These are phyloP conservation scores for Eudemis profundana DNA, from an alignment of 2,888 invertebrate genomes.

Conservation along the genomic window DNA sequence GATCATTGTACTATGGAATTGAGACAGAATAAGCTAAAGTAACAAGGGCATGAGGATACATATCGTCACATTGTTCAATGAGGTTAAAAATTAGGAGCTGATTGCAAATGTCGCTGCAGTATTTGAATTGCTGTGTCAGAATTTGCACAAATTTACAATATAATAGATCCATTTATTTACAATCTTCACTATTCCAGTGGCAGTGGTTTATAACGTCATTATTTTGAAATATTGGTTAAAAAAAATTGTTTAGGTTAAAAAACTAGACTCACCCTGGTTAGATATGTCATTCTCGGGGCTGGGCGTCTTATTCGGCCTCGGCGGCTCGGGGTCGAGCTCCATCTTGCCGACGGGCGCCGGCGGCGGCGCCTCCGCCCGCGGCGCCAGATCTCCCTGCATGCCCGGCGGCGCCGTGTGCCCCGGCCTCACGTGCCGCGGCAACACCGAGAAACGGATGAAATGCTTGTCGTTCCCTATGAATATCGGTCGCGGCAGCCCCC, in stretches of 20 bases:
- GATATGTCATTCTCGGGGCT: slow-evolving; percentile 70
- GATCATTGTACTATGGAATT: too few species aligned
- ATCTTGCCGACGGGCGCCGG: slow-evolving; percentile 54
- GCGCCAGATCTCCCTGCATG: slow-evolving; percentile 78
- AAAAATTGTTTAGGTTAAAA: background rate
- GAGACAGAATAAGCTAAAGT: too few species aligned
- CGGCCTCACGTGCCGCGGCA: slow-evolving; percentile 90
- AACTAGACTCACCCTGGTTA: slow-evolving; percentile 61
- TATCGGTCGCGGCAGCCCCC: slow-evolving; percentile 92
- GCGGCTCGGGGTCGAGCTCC: slow-evolving; percentile 59
- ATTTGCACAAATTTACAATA: too few species aligned
- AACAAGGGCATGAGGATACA: too few species aligned
- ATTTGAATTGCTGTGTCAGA: too few species aligned
- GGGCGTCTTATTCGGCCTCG: slow-evolving; percentile 64
- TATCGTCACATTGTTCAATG: too few species aligned
- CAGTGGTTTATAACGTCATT: too few species aligned
- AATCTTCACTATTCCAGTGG: too few species aligned
- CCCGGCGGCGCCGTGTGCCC: slow-evolving; percentile 89
- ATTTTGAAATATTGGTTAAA: too few species aligned
- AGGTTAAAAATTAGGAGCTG: too few species aligned
- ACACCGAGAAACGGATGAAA: slow-evolving; percentile 91
- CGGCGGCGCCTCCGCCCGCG: slow-evolving; percentile 49
- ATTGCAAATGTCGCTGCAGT: too few species aligned
- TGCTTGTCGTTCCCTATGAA: slow-evolving; percentile 90
- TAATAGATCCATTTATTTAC: too few species aligned